A percentile compares a stretch with the other conserved stretches of the same genome.
Evolutionary conservation across 2,113 vertebrate species (phyloP).

Genomic region (Romanogobio albipinnatus): DNA sequence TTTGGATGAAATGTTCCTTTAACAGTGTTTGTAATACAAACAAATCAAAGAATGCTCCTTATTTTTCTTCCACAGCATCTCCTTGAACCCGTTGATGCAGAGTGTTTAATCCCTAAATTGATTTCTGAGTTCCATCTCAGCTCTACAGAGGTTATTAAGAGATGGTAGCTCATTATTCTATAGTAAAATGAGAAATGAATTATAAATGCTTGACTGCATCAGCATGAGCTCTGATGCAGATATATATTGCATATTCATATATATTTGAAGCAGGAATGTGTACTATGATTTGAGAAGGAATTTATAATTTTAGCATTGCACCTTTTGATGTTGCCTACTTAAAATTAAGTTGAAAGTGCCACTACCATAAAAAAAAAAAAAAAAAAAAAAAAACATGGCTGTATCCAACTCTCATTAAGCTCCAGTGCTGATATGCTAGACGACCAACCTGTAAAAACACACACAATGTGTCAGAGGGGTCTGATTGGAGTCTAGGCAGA

Average conservation of each 20-base stretch:
- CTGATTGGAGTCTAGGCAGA: conserved; percentile 49
- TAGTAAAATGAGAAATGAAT: conserved; percentile 61
- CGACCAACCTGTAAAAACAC: conserved; percentile 39
- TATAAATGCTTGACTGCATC: conserved; percentile 55
- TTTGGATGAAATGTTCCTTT: not conserved
- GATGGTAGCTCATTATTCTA: conserved; percentile 63
- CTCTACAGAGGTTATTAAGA: conserved; percentile 57
- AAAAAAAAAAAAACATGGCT: not conserved
- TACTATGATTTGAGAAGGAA: not conserved
- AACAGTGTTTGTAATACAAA: not conserved
- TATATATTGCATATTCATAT: not conserved
- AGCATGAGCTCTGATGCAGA: conserved; percentile 31
- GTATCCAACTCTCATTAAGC: conserved; percentile 67
- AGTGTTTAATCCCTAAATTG: not conserved
- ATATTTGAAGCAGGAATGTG: not conserved
- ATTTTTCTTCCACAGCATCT: not conserved
- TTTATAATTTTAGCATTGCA: not conserved
- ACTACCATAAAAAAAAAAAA: not conserved
- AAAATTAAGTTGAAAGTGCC: not conserved
- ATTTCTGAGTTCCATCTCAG: not conserved
- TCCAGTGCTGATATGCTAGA: conserved; percentile 62
- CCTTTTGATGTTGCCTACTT: not conserved
- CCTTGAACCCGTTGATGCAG: not conserved
- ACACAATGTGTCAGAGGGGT: conserved; percentile 17
- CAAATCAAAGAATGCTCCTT: not conserved